Conservation (phyloP, 2,888 invertebrate genomes). For the Cephalotes varians region DNA sequence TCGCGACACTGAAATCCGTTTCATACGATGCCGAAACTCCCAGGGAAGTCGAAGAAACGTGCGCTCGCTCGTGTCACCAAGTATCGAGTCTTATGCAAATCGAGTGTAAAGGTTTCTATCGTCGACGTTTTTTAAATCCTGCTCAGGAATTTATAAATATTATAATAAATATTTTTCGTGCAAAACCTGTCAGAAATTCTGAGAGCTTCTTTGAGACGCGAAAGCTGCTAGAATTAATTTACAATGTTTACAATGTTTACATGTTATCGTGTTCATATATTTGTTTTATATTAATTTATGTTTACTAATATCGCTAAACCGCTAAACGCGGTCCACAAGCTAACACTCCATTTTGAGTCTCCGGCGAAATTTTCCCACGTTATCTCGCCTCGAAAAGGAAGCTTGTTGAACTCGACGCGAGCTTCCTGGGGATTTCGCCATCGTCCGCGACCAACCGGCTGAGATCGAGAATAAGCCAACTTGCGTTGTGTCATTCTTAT, state of each 20-base stretch:
- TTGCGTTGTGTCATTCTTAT: slow-evolving; percentile 82
- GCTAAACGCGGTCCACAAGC: not conserved
- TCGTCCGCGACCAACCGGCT: slow-evolving; percentile 69
- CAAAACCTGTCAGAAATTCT: not conserved
- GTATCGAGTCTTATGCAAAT: not conserved
- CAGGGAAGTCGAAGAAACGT: slow-evolving; percentile 8
- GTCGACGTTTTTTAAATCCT: not conserved
- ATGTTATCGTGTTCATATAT: not conserved
- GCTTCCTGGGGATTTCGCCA: slow-evolving; percentile 41
- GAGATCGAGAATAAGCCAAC: slow-evolving; percentile 74
- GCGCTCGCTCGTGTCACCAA: not conserved
- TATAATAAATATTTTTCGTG: not conserved
- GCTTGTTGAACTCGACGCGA: slow-evolving; percentile 2
- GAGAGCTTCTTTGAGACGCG: not conserved
- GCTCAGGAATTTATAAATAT: not conserved
- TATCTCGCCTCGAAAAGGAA: not conserved
- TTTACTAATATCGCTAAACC: not conserved
- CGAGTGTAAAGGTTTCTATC: not conserved
- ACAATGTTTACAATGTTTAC: no score
- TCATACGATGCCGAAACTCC: slow-evolving; percentile 47
- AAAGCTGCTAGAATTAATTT: slow-evolving; percentile 2
- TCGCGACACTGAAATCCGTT: slow-evolving; percentile 25
- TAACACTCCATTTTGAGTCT: not conserved
- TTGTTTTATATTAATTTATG: not conserved
- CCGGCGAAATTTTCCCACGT: not conserved